Conservation (phyloP, 2,113 vertebrate species). For the Chamaea fasciata region DNA sequence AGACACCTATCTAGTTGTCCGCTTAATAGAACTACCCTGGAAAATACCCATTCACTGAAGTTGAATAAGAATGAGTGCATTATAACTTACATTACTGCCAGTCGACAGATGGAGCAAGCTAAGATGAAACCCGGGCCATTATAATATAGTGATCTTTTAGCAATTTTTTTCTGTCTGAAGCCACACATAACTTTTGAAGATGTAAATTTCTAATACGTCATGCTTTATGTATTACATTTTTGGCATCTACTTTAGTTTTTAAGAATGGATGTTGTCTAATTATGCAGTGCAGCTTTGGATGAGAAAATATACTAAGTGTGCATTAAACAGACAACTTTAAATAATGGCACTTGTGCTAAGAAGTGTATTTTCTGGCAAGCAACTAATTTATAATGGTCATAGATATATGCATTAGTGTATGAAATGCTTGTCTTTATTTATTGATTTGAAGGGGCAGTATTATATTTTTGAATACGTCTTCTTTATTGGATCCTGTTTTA, state of each 20-base stretch:
- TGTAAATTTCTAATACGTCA: conserved; percentile 76
- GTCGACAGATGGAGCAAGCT: conserved; percentile 16
- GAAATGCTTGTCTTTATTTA: conserved; percentile 85
- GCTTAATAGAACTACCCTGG: conserved; percentile 41
- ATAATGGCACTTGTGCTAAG: conserved; percentile 85
- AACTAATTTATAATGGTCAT: conserved; percentile 84
- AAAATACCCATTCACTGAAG: conserved; percentile 30
- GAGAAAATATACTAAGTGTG: conserved; percentile 83
- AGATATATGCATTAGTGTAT: conserved; percentile 85
- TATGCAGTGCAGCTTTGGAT: conserved; percentile 77
- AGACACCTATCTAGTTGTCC: conserved; percentile 40
- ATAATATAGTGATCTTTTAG: conserved; percentile 62
- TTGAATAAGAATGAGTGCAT: conserved; percentile 36
- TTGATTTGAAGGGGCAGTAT: conserved; percentile 79
- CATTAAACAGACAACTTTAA: conserved; percentile 85
- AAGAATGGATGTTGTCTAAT: conserved; percentile 84
- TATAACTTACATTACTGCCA: conserved; percentile 44
- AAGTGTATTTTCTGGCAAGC: conserved; percentile 87
- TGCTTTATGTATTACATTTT: conserved; percentile 75
- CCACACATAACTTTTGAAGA: conserved; percentile 73
- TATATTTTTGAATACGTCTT: conserved; percentile 77
- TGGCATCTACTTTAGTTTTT: conserved; percentile 80
- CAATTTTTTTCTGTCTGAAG: conserved; percentile 69
- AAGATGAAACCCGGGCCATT: conserved; percentile 29
- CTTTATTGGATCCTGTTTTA: conserved; percentile 74